Evolutionary conservation across 2,113 vertebrate genomes (phyloP).

Genomic region (Nansenia antarctica): DNA sequence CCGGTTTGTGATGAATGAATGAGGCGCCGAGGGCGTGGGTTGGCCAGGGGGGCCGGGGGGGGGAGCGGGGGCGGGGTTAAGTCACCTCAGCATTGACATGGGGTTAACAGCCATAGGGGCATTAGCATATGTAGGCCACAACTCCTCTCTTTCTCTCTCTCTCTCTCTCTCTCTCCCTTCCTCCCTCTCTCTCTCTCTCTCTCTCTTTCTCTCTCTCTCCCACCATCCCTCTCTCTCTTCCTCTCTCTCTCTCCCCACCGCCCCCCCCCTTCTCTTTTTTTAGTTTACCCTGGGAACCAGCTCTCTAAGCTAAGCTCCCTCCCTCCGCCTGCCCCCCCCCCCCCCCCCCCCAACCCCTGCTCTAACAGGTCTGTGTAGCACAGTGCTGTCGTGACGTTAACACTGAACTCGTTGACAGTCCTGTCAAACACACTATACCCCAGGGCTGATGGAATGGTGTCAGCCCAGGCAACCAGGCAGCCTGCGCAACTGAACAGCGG

Average conservation of each 20-base stretch:
- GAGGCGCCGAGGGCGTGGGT: not conserved
- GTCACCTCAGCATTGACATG: too few relatives aligned
- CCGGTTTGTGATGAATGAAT: conserved; percentile 23
- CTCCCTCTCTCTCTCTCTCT: not conserved
- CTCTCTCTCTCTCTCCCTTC: not conserved
- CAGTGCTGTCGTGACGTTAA: too few relatives aligned
- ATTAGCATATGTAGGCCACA: conserved; percentile 29
- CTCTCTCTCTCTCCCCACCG: conserved; percentile 4
- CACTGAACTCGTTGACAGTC: conserved; percentile 14
- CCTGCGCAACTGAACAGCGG: conserved; percentile 26
- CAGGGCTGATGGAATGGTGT: not conserved
- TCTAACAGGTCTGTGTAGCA: conserved; percentile 6
- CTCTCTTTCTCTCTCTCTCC: not conserved
- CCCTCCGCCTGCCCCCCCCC: not conserved
- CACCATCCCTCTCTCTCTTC: not conserved
- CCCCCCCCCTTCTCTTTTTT: not conserved
- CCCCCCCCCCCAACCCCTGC: too few relatives aligned
- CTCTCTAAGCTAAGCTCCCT: not conserved
- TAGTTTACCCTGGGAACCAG: not conserved
- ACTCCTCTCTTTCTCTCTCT: not conserved
- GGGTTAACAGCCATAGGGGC: conserved; percentile 13
- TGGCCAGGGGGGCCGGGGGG: conserved; percentile 3
- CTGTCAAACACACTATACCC: not conserved
- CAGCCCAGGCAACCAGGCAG: conserved; percentile 2
- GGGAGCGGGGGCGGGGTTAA: too few relatives aligned